Conservation (phyloP, 2,113 vertebrate genomes). For the Sylvicapra grimmia region DNA sequence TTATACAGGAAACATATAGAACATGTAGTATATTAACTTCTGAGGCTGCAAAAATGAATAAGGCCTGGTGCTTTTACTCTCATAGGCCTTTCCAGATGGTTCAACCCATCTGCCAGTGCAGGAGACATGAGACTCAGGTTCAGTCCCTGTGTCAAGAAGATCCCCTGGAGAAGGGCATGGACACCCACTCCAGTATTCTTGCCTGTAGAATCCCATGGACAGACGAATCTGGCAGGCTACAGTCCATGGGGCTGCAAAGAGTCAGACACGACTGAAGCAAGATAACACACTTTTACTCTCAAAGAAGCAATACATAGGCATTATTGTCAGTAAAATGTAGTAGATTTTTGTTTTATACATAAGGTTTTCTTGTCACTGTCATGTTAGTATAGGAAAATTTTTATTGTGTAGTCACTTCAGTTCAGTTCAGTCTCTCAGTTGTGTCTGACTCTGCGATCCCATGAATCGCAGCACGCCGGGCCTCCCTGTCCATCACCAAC, state of each 20-base stretch:
- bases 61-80: not conserved
- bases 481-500: no score
- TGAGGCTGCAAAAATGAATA: not conserved
- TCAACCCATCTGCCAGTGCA: not conserved
- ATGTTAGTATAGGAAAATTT: not conserved
- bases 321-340: not conserved
- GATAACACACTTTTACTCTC: no score
- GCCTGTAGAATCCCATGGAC: not conserved
- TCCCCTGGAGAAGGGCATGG: not conserved
- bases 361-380: not conserved
- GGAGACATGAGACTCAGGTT: not conserved
- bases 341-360: not conserved
- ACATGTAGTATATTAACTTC: not conserved
- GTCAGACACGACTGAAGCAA: not conserved
- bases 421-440: no score
- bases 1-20: not conserved
- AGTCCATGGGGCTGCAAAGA: not conserved
- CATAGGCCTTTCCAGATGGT: not conserved
- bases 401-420: not conserved
- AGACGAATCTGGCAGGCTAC: not conserved
- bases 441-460: rapidly evolving
- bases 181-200: not conserved
- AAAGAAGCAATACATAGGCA: no score
- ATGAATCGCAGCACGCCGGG: no score
- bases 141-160: not conserved